Evolutionary conservation across 2,888 invertebrate species (phyloP), one percentile per base, ranked within the genome.

Genomic region (Galeruca laticollis): DNA sequence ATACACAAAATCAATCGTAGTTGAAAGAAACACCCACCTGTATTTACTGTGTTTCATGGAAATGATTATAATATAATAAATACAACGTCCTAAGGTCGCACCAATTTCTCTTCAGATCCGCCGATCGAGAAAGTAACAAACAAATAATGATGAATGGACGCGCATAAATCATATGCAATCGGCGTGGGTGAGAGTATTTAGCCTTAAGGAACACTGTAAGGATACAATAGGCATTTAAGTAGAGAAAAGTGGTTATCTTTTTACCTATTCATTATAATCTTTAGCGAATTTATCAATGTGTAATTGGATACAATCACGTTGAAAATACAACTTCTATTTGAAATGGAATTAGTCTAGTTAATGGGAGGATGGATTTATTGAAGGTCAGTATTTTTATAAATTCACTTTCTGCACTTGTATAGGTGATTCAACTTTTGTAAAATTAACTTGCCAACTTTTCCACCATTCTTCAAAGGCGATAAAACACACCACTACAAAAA

Each of bases 251-350:
- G 26, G 63, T 63, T 63, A 63, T 63, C 63, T 63, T 15, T 43
- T 63, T 43, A 54, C 54, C 63, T 63, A 63, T 63, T 63, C 63
- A 63, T 63, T 56, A 54, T 18, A 63, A 56, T 63, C 35, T 63
- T n/a, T n/a, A 43, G 26, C 26, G 13, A 56, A 56, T 54, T 63
- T 63, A 63, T 63, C 26, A 20, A 21, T 35, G 52, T 54, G 33
- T 61, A 61, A 62, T 62, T 62, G 63, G 52, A 54, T 63, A 63
- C 40, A 33, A 15, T 56, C 56, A 31, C 56, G n/a, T 56, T 9
- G 20, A 54, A 54, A 21, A 54, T 54, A 26, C 52, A 11, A 51
- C 20, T 51, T 20, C 9, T 51, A 9, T 3, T 43, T 43, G 3
- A n/a, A n/a, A 43, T 26, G 26, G 26, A 26, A 26, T 26, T 26